Base-by-base conservation (phyloP, 2,888 invertebrate species). In the Dynastes grantii region DNA sequence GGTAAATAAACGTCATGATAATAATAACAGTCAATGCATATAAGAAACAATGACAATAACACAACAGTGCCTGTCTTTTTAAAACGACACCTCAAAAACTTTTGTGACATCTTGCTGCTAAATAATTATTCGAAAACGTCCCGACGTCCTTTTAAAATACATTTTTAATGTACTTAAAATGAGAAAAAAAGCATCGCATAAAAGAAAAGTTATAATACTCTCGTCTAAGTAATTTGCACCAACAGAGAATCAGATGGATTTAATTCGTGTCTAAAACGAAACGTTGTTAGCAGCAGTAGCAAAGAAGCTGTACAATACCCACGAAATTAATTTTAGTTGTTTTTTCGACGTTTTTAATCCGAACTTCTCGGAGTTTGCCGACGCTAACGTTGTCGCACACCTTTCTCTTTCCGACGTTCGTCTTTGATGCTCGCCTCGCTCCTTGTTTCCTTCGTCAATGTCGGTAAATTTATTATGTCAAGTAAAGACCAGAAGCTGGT, bases 301-400 rank as follows among this genome's bases (percentile, higher is more conserved):
- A 27, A 58, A 49, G 27, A 49, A 68, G 68, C 22, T 49, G 55
- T 51, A 71, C 53, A 71, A 55, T 58, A 45, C 40, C 73, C 40
- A 13, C 22, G 61, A 61, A 61, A 73, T 73, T 73, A 73, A 73
- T 73, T 73, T 73, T 73, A 73, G 58, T 73, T 73, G 73, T 37
- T 73, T 73, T 73, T 73, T 61, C 40, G 61, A 61, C 61, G 61
- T 58, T 73, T 58, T 45, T 40, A 61, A 73, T 61, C 61, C 37
- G 11, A 73, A 61, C 11, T 73, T 73, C 40, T 13, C 40, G 16
- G 22, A 73, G 73, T 37, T 73, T 40, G 13, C 27, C 27, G 73
- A 61, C 53, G 58, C 55, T 71, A 45, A 55, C 55, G 55, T 55
- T 16, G 16, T 55, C 37, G 16, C 45, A 37, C 22, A 13, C 58